phyloP scores from a whole-genome alignment of 2,888 invertebrate species.

The Eulithis prunata region DNA sequence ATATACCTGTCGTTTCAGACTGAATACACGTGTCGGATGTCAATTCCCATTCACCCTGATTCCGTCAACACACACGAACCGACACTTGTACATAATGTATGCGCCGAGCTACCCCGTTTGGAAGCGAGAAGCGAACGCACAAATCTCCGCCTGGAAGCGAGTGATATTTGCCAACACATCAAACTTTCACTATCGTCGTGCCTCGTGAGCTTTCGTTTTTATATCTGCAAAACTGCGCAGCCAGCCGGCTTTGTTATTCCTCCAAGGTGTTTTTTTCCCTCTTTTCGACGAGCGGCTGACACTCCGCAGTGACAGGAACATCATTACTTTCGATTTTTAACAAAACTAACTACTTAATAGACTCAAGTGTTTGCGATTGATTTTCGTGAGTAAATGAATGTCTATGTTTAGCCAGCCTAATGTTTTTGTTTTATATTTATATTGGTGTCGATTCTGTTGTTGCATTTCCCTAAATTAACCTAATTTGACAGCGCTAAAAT shows the following conservation, averaged over 20 bases:
- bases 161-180: conserved; percentile 84
- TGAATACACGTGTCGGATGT: conserved; percentile 73
- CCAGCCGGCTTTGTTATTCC: conserved; percentile 73
- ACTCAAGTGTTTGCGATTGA: not conserved
- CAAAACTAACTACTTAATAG: not conserved
- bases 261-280: conserved; percentile 55
- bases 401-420: too few species aligned
- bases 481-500: too few species aligned
- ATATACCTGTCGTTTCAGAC: conserved; percentile 53
- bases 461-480: too few species aligned
- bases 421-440: too few species aligned
- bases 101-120: conserved; percentile 67
- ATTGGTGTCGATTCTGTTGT: too few species aligned
- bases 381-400: not conserved
- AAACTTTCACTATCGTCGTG: conserved; percentile 82
- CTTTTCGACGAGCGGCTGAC: conserved; percentile 52
- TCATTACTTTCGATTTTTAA: conserved; percentile 24
- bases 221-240: conserved; percentile 67
- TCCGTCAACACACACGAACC: conserved; percentile 65
- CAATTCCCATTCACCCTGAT: conserved; percentile 76
- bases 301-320: conserved; percentile 41
- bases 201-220: conserved; percentile 77
- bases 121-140: conserved; percentile 73
- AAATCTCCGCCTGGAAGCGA: conserved; percentile 79
- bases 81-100: conserved; percentile 71